These are phyloP conservation scores for Rhodinocichla rosea DNA, from an alignment of 2,113 vertebrate species.

Conservation along the genomic window DNA sequence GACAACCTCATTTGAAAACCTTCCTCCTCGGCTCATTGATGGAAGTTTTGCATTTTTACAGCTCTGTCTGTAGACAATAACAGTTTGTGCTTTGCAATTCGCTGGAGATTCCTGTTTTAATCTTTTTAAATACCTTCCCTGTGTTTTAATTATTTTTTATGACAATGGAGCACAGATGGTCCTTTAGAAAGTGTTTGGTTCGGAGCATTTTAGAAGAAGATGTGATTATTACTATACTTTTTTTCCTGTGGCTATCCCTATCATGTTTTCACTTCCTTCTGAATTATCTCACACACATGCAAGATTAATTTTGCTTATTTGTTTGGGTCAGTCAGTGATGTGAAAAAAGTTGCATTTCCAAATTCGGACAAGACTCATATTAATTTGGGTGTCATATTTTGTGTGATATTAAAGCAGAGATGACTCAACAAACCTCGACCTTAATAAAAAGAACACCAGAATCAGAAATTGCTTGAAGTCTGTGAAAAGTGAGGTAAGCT, in stretches of 20 bases:
- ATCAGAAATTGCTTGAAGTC: neutral
- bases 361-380: neutral
- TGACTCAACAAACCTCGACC: neutral
- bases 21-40: neutral
- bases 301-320: neutral
- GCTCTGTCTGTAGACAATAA: neutral
- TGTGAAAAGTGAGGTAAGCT: neutral
- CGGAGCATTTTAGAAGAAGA: neutral
- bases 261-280: neutral
- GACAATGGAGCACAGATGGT: neutral
- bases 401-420: neutral
- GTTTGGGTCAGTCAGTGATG: neutral
- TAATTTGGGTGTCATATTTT: neutral
- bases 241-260: neutral
- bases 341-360: neutral
- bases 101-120: neutral
- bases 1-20: neutral
- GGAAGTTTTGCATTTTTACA: neutral
- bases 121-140: neutral
- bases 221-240: neutral
- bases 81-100: neutral
- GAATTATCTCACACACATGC: neutral
- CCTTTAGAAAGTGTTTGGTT: neutral
- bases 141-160: conserved; percentile 12
- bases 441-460: neutral